Evolutionary conservation across 2,797 vertebrate genomes (phyloP), one percentile per base, ranked within the genome.

Genomic region (Strix occidentalis): DNA sequence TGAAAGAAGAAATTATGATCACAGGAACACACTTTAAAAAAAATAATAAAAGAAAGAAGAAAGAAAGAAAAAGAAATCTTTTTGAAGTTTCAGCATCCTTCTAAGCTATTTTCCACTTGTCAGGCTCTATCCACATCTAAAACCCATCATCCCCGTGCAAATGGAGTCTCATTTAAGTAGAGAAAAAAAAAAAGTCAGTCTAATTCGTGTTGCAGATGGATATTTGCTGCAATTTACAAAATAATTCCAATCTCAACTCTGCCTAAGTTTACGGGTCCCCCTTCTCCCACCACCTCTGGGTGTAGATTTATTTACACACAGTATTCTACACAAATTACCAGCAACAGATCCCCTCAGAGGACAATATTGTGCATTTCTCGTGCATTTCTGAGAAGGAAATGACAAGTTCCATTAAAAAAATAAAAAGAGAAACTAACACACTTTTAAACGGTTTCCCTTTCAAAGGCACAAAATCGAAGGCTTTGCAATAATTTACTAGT

Each of bases 81-180:
- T 98, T 98, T 98, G 94, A 98, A 98, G 97, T 98, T 98, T 97
- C 97, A 95, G 97, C 97, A 98, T 98, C 98, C 97, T 98, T 97
- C 98, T 98, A 98, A 98, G 96, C 98, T 98, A 97, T 98, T 99
- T 98, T 99, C 98, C 98, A 98, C 98, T 98, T 99, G 98, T 99
- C 98, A 98, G 97, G 91, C 97, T 98, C 95, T 96, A 98, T 99
- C 97, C 97, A 98, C 97, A 97, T 98, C 98, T 98, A 97, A 98
- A 98, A 96, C 96, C 96, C 91, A 92, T 96, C 93, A 95, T 57
- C 74, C 86, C 93, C 48, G 45, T 72, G 74, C 90, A 95, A 95
- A 93, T 8, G 3, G 48, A 79, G 58, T 39, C 86, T 70, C 23
- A 13, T 87, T 76, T 87, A 74, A 87, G 77, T 11, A 46, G 45